Evolutionary conservation across 2,797 vertebrate species (phyloP).

Genomic region (Lepilemur septentrionalis): DNA sequence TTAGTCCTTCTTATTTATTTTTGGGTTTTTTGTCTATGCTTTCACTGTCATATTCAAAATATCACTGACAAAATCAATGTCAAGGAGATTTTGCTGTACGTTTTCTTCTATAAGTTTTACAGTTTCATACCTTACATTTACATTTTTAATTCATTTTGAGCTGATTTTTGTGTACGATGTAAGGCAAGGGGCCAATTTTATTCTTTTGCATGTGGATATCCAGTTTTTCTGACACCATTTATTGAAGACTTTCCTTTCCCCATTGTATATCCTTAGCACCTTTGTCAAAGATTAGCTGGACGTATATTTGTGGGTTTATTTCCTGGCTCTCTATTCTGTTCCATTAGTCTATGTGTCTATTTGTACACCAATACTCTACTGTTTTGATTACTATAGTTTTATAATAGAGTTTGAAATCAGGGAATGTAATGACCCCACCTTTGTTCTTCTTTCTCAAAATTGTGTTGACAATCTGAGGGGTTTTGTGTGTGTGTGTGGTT

Average conservation of each 20-base stretch:
- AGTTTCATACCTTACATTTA: no score
- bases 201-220: background rate
- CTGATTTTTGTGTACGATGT: background rate
- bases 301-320: background rate
- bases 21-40: background rate
- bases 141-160: background rate
- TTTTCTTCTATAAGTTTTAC: no score
- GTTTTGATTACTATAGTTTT: background rate
- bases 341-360: background rate
- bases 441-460: no score
- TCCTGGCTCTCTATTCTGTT: background rate
- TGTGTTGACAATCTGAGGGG: no score
- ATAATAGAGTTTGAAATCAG: background rate
- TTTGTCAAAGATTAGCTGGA: background rate
- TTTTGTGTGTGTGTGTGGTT: no score
- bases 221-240: background rate
- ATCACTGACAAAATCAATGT: no score
- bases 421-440: background rate
- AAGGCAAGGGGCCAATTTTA: background rate
- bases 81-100: no score
- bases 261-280: background rate
- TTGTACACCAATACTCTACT: background rate
- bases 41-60: background rate
- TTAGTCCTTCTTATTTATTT: background rate
- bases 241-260: background rate